Percentiles rank a stretch among this genome's conserved stretches.
phyloP scores from a whole-genome alignment of 2,888 invertebrate genomes.

The Germaria angustata region DNA sequence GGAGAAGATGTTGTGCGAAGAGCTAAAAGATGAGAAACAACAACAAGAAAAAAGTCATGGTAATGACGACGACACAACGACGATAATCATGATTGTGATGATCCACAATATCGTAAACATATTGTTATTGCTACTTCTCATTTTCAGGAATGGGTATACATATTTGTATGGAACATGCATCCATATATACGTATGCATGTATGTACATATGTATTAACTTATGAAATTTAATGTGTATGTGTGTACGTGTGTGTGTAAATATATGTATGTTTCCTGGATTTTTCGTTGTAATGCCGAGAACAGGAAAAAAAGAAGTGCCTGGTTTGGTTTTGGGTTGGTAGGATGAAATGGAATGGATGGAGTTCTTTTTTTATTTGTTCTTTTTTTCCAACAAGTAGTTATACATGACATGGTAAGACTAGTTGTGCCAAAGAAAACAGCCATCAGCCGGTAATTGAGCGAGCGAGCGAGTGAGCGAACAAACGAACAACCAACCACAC shows the following conservation, averaged over 20 bases:
- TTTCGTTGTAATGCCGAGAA: conserved; percentile 52
- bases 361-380: conserved; percentile 19
- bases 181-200: background rate
- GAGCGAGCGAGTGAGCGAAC: background rate
- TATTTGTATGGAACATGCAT: background rate
- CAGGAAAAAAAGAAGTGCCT: conserved; percentile 9
- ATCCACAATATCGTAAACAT: conserved; percentile 55
- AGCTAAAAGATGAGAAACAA: conserved; percentile 44
- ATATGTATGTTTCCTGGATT: conserved; percentile 61
- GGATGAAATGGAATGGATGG: conserved; percentile 45
- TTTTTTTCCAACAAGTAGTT: background rate
- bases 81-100: conserved; percentile 52
- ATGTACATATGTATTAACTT: background rate
- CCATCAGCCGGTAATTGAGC: conserved; percentile 25
- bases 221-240: too few species aligned
- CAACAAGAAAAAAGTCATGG: conserved; percentile 67
- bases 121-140: conserved; percentile 36
- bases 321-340: conserved; percentile 52
- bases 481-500: conserved; percentile 1
- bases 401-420: background rate
- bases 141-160: conserved; percentile 12
- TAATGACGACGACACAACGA: conserved; percentile 65
- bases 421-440: conserved; percentile 33
- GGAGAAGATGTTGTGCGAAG: conserved; percentile 30
- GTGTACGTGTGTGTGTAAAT: conserved; percentile 28